Conservation (phyloP, 2,113 vertebrate species). For the Sapajus apella region DNA sequence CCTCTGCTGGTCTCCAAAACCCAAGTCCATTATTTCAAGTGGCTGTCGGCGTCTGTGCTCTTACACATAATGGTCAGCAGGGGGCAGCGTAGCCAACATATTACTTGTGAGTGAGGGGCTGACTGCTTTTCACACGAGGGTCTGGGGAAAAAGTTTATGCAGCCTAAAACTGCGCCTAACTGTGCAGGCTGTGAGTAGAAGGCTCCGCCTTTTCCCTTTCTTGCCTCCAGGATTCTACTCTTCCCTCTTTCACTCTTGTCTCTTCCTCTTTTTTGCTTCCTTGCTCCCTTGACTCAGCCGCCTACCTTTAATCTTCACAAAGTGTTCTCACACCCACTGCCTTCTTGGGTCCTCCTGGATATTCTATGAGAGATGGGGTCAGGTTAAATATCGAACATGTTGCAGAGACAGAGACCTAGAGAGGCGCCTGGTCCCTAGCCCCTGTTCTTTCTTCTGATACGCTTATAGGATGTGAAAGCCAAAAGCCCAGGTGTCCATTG, state of each 20-base stretch:
- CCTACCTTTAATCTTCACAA: neutral
- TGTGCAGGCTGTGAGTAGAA: neutral
- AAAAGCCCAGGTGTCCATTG: neutral
- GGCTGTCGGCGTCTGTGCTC: neutral
- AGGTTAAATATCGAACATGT: neutral
- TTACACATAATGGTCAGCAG: conserved; percentile 55
- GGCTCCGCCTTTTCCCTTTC: neutral
- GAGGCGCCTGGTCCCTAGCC: neutral
- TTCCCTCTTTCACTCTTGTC: neutral
- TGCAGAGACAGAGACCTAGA: neutral
- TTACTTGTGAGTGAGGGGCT: conserved; percentile 65
- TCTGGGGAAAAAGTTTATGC: neutral
- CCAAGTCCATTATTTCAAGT: neutral
- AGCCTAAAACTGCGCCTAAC: neutral
- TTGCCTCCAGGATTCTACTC: neutral
- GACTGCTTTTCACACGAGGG: neutral
- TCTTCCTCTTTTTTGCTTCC: neutral
- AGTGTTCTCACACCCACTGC: rapidly evolving
- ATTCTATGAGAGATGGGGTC: neutral
- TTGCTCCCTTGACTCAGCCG: neutral
- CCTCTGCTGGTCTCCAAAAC: neutral
- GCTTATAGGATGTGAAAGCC: neutral
- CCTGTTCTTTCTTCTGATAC: neutral
- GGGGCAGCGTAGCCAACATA: conserved; percentile 61
- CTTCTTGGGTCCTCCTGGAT: neutral